phyloP scores from a whole-genome alignment of 2,888 invertebrate genomes.

The Oscheius sp. region DNA sequence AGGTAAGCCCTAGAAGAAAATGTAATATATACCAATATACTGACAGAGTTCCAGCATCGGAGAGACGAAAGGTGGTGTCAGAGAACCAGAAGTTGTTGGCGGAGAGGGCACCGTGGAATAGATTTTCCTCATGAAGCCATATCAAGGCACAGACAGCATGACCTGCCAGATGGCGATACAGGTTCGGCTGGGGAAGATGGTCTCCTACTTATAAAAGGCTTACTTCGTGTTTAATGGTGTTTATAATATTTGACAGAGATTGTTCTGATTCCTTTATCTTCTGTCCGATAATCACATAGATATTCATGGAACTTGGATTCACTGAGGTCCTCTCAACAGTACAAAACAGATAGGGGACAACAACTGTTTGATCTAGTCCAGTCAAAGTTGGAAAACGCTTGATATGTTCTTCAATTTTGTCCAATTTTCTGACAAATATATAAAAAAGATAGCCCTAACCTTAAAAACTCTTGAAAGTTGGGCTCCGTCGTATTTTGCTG shows the following conservation, averaged over 20 bases:
- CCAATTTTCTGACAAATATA: conserved; percentile 29
- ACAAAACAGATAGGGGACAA: conserved; percentile 39
- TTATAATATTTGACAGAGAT: conserved; percentile 13
- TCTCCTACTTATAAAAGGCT: neutral
- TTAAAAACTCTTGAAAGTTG: conserved; percentile 8
- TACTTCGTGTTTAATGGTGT: conserved; percentile 2
- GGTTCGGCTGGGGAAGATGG: conserved; percentile 37
- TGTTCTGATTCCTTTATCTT: conserved; percentile 26
- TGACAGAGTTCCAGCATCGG: conserved; percentile 44
- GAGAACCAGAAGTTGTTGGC: conserved; percentile 34
- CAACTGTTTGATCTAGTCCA: conserved; percentile 32
- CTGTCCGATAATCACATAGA: conserved; percentile 37
- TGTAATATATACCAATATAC: conserved; percentile 3
- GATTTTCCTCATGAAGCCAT: conserved; percentile 53
- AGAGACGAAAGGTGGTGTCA: conserved; percentile 39
- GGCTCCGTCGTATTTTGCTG: conserved; percentile 18
- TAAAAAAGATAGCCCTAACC: neutral
- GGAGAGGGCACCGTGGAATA: conserved; percentile 39
- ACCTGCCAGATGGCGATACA: conserved; percentile 51
- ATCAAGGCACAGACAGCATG: conserved; percentile 58
- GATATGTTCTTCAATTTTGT: conserved; percentile 23
- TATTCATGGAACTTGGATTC: neutral
- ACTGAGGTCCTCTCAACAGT: conserved; percentile 22
- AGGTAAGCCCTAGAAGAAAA: conserved; percentile 17
- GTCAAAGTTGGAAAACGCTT: conserved; percentile 22